Base-by-base conservation (phyloP, 2,113 vertebrate species). In the Himantopus leucocephalus region DNA sequence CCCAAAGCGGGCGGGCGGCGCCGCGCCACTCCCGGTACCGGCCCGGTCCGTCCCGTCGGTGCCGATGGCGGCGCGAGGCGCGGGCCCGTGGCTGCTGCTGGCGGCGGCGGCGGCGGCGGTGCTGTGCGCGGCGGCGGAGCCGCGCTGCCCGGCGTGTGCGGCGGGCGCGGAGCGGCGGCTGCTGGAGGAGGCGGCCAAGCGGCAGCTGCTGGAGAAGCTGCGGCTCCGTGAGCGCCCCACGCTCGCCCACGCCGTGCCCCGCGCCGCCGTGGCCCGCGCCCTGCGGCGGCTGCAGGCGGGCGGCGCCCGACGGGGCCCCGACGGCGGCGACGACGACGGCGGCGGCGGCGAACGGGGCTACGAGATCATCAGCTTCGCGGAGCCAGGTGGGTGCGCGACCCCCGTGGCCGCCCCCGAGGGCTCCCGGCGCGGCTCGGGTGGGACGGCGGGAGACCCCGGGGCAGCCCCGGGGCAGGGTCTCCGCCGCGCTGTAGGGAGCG, bases 301-400 rank as follows among this genome's bases (percentile, higher is more conserved):
- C n/a, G n/a, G n/a, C n/a, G n/a, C 35, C 35, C 35, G 35, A 35
- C 35, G 35, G 35, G 35, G 35, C 35, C n/a, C n/a, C n/a, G 35
- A 35, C 35, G 35, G 7, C 35, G 35, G 35, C 35, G 35, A 35
- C 35, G 35, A 35, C 35, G 35, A 7, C 35, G 35, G 35, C 35
- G 35, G 35, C 35, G 35, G 35, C 35, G 35, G 35, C 75, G 98
- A 98, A 63, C 98, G 98, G 88, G 98, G 98, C 37, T 99, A 99
- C 97, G 99, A 99, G 96, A 99, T 99, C 91, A 99, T 99, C 97
- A 99, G 99, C 96, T 99, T 99, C 90, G 99, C 99, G 24, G 98
- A 99, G 91, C 97, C 97, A 98, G 99, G 99, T 99, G 98, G 97
- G 99, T 98, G 39, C 24, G 11, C 20, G 14, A 39, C 5, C 13